Evolutionary conservation across 2,113 vertebrate genomes (phyloP), one percentile per base, ranked within the genome.

Genomic region (Syngnathus typhle): DNA sequence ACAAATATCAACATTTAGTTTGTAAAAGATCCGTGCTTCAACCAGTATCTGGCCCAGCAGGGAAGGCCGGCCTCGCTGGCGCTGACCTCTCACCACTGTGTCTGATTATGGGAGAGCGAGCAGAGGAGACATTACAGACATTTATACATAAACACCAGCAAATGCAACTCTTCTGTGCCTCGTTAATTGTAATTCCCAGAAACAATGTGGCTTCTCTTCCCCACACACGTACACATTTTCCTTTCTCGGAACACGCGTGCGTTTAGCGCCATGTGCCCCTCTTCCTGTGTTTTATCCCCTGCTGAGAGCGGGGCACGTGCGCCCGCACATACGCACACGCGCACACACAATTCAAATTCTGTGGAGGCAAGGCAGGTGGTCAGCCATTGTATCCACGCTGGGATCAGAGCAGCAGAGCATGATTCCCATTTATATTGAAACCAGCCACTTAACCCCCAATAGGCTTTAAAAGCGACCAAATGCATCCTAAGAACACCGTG

Each of bases 351-450:
- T 27, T 74, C 44, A 58, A 23, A 74, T 78, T 84, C 79, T 55
- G 74, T 74, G 69, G 68, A 81, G 71, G 67, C 74, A 49, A 68
- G 58, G 81, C 66, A 32, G 85, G 84, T 78, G 81, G 87, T 86
- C 75, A 74, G 74, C 78, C 72, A 68, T 85, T 76, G 81, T 76
- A 84, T 80, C 70, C 88, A 81, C 68, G 85, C 85, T 84, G 88
- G 70, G 81, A 78, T 83, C 81, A 84, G 83, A 84, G 81, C 73
- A 69, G 72, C 77, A 73, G 67, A 44, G 71, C 77, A 74, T 80
- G 77, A 83, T 82, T 80, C 82, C 80, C 70, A 72, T 76, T 74
- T 83, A 27, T 73, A 55, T 21, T 67, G 11, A 62, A 27, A 67
- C 71, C 44, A 65, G 69, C 69, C 62, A 60, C 77, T 82, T 78